Evolutionary conservation across 2,888 invertebrate species (phyloP), one percentile per base, ranked within the genome.

Genomic region (Eilema sororculum): DNA sequence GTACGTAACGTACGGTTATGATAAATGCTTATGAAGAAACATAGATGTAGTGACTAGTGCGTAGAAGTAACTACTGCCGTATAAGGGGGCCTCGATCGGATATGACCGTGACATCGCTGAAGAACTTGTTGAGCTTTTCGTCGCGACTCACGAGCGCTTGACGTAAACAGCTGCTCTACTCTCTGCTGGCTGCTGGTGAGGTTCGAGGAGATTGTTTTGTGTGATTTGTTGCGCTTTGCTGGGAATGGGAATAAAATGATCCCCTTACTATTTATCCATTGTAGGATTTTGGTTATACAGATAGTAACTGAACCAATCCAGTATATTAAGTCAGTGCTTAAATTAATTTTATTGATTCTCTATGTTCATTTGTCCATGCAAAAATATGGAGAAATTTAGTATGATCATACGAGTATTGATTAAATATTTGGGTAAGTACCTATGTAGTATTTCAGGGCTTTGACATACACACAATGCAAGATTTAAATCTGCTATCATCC

Each of bases 51-150:
- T n/a, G 24, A 57, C 57, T 24, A 24, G 10, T 57, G 58, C 25
- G 37, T 52, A 46, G 25, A 61, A 62, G 62, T 67, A 58, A 59
- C 46, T 37, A n/a, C 59, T 22, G 10, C 25, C 20, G 20, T 46
- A 16, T 41, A 41, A 25, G 16, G 46, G 25, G 25, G 16, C 25
- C 6, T 41, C 22, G 67, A 57, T 67, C 46, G 65, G 58, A 41
- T 61, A 41, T 61, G 67, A 59, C 33, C 33, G 33, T 37, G 33
- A 37, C 33, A 1, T 37, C 33, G 1, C 33, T 37, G 33, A 68
- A 30, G 65, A 68, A 81, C 81, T 79, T 76, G 78, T 81, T 79
- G 81, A 79, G 68, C 64, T 62, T 37, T 22, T 57, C 41, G 60
- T n/a, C 37, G 66, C 37, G n/a, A 6, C 16, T 61, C 68, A 65